phyloP scores from a whole-genome alignment of 2,888 invertebrate species.

The Lasioglossum calceatum region DNA sequence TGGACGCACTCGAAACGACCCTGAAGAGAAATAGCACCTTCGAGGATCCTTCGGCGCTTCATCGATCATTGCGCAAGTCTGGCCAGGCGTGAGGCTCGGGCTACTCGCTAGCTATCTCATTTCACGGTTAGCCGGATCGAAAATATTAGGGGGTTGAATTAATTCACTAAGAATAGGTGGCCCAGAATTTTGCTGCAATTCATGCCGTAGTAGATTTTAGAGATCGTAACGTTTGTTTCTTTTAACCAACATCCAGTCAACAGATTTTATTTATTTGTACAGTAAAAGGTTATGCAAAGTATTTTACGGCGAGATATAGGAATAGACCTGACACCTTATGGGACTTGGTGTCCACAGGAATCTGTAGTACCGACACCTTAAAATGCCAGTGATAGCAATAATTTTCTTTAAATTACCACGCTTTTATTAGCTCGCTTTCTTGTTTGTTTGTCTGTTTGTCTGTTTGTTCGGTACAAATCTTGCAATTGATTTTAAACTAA shows the following conservation, averaged over 20 bases:
- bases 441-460: too few relatives aligned
- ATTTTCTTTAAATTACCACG: too few relatives aligned
- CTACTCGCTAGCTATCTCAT: slow-evolving; percentile 71
- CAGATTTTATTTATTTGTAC: background rate
- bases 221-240: background rate
- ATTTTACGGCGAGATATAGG: too few relatives aligned
- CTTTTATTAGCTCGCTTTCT: too few relatives aligned
- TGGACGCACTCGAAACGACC: slow-evolving; percentile 30
- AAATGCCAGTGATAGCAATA: too few relatives aligned
- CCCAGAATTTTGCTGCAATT: background rate
- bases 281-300: too few relatives aligned
- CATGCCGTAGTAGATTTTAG: too few relatives aligned
- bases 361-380: too few relatives aligned
- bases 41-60: slow-evolving; percentile 62
- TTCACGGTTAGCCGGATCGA: slow-evolving; percentile 75
- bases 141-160: slow-evolving; percentile 49
- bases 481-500: too few relatives aligned
- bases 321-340: too few relatives aligned
- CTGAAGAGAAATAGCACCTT: slow-evolving; percentile 34
- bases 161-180: background rate
- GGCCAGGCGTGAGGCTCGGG: slow-evolving; percentile 49
- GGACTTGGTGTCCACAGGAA: too few relatives aligned
- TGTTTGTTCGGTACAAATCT: too few relatives aligned
- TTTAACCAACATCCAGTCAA: background rate
- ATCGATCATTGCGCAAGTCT: slow-evolving; percentile 67